Conservation (phyloP, 2,113 vertebrate genomes). For the Neomonachus schauinslandi region DNA sequence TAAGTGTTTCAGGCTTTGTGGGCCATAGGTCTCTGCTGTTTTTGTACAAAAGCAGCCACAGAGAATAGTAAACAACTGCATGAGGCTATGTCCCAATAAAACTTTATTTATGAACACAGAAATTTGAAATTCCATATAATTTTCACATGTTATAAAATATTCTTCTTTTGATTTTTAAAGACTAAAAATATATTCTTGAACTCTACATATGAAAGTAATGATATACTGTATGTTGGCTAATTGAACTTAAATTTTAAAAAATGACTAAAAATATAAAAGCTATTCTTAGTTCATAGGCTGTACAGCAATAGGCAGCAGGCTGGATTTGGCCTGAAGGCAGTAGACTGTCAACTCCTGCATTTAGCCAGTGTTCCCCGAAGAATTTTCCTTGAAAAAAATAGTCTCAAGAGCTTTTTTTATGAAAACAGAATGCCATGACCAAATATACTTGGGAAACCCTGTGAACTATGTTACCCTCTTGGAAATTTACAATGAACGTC, state of each 20-base stretch:
- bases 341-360: background rate
- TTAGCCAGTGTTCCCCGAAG: background rate
- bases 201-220: background rate
- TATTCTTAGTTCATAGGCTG: background rate
- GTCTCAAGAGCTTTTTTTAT: background rate
- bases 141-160: background rate
- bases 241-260: background rate
- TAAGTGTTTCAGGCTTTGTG: background rate
- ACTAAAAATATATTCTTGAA: background rate
- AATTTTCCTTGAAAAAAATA: conserved; percentile 38
- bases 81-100: background rate
- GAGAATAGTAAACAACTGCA: background rate
- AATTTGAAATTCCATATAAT: background rate
- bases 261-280: background rate
- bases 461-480: background rate
- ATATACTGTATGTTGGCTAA: background rate
- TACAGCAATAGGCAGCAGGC: background rate
- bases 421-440: background rate
- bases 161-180: conserved; percentile 51
- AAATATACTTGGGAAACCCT: background rate
- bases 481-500: background rate
- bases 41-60: background rate
- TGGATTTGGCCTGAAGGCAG: background rate
- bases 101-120: background rate
- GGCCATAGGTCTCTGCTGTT: background rate